phyloP scores from a whole-genome alignment of 2,797 vertebrate species.

The Peromyscus eremicus region DNA sequence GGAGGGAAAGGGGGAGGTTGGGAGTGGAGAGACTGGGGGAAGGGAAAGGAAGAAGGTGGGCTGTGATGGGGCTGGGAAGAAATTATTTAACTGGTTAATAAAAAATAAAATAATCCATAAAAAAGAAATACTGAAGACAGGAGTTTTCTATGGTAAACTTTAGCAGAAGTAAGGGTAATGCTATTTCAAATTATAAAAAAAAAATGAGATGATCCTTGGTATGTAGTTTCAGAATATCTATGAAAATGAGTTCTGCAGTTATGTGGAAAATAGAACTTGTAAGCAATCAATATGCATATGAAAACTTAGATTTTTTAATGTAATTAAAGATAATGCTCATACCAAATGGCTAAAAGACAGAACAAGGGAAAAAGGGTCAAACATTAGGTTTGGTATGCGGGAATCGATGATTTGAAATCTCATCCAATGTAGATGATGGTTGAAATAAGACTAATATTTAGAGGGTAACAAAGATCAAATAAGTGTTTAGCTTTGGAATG shows the following conservation, averaged over 20 bases:
- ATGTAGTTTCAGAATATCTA: neutral
- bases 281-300: neutral
- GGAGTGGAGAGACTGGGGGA: too few relatives aligned
- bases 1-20: too few relatives aligned
- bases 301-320: slow-evolving; percentile 3
- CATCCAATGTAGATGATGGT: neutral
- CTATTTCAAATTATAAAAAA: neutral
- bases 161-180: neutral
- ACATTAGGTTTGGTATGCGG: neutral
- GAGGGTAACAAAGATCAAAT: neutral
- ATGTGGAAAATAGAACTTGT: neutral
- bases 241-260: neutral
- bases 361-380: neutral
- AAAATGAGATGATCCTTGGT: neutral
- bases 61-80: too few relatives aligned
- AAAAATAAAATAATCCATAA: too few relatives aligned
- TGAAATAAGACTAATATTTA: neutral
- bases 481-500: fast-evolving
- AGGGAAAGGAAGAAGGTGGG: too few relatives aligned
- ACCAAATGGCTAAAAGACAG: neutral
- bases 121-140: neutral
- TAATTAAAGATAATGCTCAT: neutral
- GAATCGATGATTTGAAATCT: neutral
- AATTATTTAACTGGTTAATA: too few relatives aligned
- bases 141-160: neutral